Conservation (phyloP, 2,797 vertebrate species). For the Phylloscopus collybita region DNA sequence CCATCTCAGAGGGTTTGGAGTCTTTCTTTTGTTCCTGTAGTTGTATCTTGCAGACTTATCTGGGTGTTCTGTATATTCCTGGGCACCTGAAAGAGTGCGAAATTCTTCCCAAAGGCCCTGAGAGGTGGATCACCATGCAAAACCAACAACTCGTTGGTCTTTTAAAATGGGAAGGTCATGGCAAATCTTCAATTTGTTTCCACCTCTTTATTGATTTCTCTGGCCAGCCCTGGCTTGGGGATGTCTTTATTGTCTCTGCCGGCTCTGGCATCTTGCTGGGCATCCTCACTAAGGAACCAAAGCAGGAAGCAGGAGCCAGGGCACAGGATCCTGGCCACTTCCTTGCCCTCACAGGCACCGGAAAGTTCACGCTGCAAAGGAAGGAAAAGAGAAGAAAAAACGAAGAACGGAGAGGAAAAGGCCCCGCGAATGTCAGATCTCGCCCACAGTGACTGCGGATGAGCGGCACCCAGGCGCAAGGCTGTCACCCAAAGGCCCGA, state of each 20-base stretch:
- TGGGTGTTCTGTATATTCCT: neutral
- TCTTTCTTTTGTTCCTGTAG: neutral
- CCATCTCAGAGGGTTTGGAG: neutral
- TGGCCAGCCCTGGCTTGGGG: neutral
- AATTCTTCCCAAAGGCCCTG: neutral
- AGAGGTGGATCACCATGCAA: neutral
- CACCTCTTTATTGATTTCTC: neutral
- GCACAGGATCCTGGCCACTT: rapidly evolving
- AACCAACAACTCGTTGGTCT: rapidly evolving
- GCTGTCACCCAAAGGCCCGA: rapidly evolving
- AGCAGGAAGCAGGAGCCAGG: neutral
- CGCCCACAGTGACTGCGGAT: rapidly evolving
- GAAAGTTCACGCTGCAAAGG: neutral
- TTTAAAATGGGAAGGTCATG: neutral
- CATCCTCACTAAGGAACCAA: too few species aligned
- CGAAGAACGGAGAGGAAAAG: rapidly evolving
- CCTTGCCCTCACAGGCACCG: too few species aligned
- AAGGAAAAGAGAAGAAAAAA: too few species aligned
- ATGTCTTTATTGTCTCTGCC: neutral
- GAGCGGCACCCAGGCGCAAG: rapidly evolving
- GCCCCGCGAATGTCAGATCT: rapidly evolving
- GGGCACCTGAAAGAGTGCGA: rapidly evolving
- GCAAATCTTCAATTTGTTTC: neutral
- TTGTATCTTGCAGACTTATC: rapidly evolving
- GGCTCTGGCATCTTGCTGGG: neutral